Base-by-base conservation (phyloP, 1,140 invertebrate species). In the Drosophila sechellia region DNA sequence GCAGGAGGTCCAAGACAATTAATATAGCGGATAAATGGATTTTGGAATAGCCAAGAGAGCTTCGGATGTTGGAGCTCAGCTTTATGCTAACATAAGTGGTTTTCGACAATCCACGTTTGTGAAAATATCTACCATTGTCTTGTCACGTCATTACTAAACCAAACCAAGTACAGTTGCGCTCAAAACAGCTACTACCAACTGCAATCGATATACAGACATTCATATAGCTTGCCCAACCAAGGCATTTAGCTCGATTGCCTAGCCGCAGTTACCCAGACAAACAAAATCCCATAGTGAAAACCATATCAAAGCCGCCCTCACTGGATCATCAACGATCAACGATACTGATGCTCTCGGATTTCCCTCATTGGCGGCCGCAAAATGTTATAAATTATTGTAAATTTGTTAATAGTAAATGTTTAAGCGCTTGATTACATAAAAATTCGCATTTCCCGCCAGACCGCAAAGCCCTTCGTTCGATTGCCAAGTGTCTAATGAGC, bases 341-440 rank as follows among this genome's bases (percentile, higher is more conserved):
- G 46, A 75, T 75, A 35, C 37, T 35, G 40, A 66, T 20, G 59
- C 35, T 64, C 64, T 68, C 55, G 5, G 13, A 49, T 77, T 77
- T 68, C 73, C 35, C 10, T 8, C 39, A 43, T 10, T 42, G 40
- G 31, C 20, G 37, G 46, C 64, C 68, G 43, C 66, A 70, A 69
- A 57, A 56, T 70, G 50, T 70, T 70, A 43, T 57, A 57, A 71
- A 42, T 71, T 69, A 77, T 77, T 69, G 57, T 58, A 49, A 63
- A 77, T 78, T 78, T 78, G 76, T 78, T 78, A 77, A 77, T 77
- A 71, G 56, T 78, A 79, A 79, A 77, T 79, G 76, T 71, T 79
- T 79, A 79, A 27, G 74, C 75, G 76, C 59, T 77, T 65, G 74
- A 79, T 79, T 79, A 79, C 76, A 79, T 79, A 77, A 72, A 77